These are phyloP conservation scores for Temnothorax longispinosus DNA, from an alignment of 1,140 invertebrate species.

Conservation along the genomic window DNA sequence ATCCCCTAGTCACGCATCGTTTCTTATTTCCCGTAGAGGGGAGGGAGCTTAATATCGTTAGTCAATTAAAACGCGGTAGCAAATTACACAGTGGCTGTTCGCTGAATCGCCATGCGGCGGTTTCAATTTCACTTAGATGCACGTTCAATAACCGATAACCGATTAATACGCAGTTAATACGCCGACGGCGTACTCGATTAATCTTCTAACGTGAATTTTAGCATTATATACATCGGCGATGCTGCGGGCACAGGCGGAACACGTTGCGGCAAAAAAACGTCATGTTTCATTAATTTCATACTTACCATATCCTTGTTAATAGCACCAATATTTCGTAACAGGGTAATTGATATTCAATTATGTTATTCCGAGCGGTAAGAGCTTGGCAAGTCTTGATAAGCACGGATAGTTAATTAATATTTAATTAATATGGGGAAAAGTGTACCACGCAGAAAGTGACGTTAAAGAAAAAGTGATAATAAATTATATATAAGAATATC, in stretches of 20 bases:
- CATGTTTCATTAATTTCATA: slow-evolving; percentile 41
- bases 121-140: slow-evolving; percentile 49
- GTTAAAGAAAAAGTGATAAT: slow-evolving; percentile 8
- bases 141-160: slow-evolving; percentile 35
- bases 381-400: not conserved
- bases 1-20: slow-evolving; percentile 27
- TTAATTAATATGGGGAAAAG: slow-evolving; percentile 36
- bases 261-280: slow-evolving; percentile 14
- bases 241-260: not conserved
- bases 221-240: not conserved
- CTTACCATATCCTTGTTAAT: slow-evolving; percentile 19
- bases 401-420: slow-evolving; percentile 23
- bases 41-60: slow-evolving; percentile 21
- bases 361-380: not conserved
- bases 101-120: not conserved
- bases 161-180: slow-evolving; percentile 51
- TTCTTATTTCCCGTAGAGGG: slow-evolving; percentile 4
- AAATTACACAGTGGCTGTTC: slow-evolving; percentile 44
- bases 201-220: slow-evolving; percentile 33
- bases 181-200: slow-evolving; percentile 25
- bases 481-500: not conserved
- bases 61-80: slow-evolving; percentile 56
- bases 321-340: slow-evolving; percentile 11
- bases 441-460: not conserved
- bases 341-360: slow-evolving; percentile 55